These are phyloP conservation scores for Prinia subflava DNA, from an alignment of 2,113 vertebrate species.

Conservation along the genomic window DNA sequence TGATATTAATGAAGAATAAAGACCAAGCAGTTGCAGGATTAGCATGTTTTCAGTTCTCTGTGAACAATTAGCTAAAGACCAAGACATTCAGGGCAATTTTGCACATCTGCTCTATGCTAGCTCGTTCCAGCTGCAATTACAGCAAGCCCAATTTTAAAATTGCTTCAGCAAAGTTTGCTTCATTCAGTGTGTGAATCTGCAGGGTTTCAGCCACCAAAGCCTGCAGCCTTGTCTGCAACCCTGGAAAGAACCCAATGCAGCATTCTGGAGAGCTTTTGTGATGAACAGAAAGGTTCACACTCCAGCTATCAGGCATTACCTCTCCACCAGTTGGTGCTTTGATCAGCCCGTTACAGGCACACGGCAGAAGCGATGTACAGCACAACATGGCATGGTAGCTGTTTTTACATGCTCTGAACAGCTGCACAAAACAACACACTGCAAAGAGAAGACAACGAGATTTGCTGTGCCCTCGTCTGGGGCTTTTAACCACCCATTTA, in stretches of 20 bases:
- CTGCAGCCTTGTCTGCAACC: background rate
- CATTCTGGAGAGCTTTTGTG: background rate
- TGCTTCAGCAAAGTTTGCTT: background rate
- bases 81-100: background rate
- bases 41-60: background rate
- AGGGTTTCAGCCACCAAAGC: background rate
- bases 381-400: background rate
- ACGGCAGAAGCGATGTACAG: background rate
- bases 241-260: background rate
- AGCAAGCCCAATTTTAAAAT: background rate
- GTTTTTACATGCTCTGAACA: background rate
- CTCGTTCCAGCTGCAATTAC: background rate
- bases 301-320: background rate
- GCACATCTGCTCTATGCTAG: background rate
- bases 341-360: background rate
- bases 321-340: background rate
- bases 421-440: background rate
- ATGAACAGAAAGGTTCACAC: background rate
- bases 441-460: background rate
- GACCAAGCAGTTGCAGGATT: background rate
- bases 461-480: background rate
- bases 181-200: background rate
- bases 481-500: background rate
- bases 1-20: background rate
- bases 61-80: background rate